phyloP scores from a whole-genome alignment of 2,888 invertebrate genomes.

The Leucophenga montana region DNA sequence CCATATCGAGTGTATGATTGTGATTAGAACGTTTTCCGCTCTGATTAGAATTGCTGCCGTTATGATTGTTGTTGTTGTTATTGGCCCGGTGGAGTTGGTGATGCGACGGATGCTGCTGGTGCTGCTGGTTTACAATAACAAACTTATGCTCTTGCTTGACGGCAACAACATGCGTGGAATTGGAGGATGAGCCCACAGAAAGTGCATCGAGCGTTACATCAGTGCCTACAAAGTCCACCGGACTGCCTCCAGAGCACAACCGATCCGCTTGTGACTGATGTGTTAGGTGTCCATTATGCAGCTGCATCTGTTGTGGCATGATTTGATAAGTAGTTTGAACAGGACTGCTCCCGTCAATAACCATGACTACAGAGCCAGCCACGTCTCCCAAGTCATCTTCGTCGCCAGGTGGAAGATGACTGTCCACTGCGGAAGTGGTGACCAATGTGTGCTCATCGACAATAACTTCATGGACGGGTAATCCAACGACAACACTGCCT shows the following conservation, averaged over 20 bases:
- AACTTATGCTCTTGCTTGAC: constrained; percentile 68
- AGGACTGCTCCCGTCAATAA: constrained; percentile 62
- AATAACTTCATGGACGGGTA: constrained; percentile 48
- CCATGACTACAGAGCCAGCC: constrained; percentile 68
- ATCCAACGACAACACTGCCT: constrained; percentile 53
- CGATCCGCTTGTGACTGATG: constrained; percentile 51
- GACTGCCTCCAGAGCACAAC: constrained; percentile 45
- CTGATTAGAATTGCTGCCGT: constrained; percentile 33
- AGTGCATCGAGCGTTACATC: constrained; percentile 64
- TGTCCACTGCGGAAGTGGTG: constrained; percentile 34
- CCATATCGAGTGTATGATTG: constrained; percentile 38
- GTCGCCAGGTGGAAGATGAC: background rate
- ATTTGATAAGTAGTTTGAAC: constrained; percentile 55
- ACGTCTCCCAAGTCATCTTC: constrained; percentile 44
- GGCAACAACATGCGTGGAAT: constrained; percentile 50
- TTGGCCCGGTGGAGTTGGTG: background rate
- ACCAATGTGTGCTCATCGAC: constrained; percentile 42
- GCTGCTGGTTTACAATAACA: constrained; percentile 52
- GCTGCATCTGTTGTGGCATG: constrained; percentile 50
- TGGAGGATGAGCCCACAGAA: constrained; percentile 52
- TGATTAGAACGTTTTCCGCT: constrained; percentile 28
- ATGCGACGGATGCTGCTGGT: background rate
- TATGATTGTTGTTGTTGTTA: constrained; percentile 35
- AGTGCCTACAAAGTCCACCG: constrained; percentile 61
- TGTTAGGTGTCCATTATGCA: constrained; percentile 43